Evolutionary conservation across 2,797 vertebrate species (phyloP).

Genomic region (Denticeps clupeoides): DNA sequence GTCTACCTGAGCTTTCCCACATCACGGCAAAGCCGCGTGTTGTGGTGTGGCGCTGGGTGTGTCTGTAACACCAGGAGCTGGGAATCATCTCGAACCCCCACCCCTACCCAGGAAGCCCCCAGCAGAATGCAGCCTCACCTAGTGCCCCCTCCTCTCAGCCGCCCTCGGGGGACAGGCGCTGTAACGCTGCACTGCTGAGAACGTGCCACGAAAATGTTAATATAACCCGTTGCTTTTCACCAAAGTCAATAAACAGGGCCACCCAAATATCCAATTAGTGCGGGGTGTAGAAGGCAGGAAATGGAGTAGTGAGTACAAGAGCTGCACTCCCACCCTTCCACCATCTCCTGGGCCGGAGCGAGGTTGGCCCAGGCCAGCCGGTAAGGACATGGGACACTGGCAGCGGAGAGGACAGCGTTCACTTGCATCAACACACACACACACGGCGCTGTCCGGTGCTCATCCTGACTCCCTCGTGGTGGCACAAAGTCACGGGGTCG

Average conservation of each 20-base stretch:
- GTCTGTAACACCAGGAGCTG: constrained; percentile 3
- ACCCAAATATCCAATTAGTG: constrained; percentile 99
- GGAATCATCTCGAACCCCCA: not conserved
- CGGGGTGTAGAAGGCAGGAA: constrained; percentile 89
- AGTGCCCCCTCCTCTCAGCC: constrained; percentile 43
- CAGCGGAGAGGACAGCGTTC: constrained; percentile 40
- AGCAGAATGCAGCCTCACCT: constrained; percentile 11
- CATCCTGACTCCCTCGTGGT: not conserved
- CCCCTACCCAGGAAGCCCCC: not conserved
- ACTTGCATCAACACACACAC: not conserved
- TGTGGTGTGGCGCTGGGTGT: not conserved
- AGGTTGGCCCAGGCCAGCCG: constrained; percentile 63
- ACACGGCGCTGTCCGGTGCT: too few relatives aligned
- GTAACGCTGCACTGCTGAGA: constrained; percentile 94
- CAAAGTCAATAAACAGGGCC: constrained; percentile 99
- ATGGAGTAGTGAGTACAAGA: constrained; percentile 62
- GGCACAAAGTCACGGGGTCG: not conserved
- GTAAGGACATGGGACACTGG: constrained; percentile 53
- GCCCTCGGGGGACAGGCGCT: constrained; percentile 63
- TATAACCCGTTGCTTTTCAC: constrained; percentile 86
- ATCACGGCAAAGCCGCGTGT: not conserved
- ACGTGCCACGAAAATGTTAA: constrained; percentile 92
- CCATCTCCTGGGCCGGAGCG: constrained; percentile 37
- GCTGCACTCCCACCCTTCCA: constrained; percentile 3
- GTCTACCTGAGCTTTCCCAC: not conserved